phyloP scores from a whole-genome alignment of 2,888 invertebrate genomes.

The Meloe dianella region DNA sequence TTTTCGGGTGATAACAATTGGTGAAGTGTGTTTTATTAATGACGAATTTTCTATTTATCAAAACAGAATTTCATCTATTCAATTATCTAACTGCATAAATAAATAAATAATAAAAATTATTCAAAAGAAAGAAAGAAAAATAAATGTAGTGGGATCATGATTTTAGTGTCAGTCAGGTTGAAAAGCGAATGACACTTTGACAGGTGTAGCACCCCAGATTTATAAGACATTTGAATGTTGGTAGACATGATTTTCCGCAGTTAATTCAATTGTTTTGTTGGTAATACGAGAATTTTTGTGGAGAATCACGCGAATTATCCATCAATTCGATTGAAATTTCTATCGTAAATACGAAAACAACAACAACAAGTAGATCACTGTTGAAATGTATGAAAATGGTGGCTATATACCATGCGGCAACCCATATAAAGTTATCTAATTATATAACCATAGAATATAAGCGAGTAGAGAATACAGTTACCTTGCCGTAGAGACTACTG shows the following conservation, averaged over 20 bases:
- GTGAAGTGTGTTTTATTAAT: too few relatives aligned
- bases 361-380: too few relatives aligned
- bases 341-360: too few relatives aligned
- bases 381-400: not conserved
- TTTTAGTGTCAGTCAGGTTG: not conserved
- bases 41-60: too few relatives aligned
- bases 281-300: not conserved
- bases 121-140: too few relatives aligned
- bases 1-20: too few relatives aligned
- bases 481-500: slow-evolving; percentile 47
- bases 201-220: not conserved
- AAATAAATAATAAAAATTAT: too few relatives aligned
- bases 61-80: too few relatives aligned
- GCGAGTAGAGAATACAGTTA: slow-evolving; percentile 53
- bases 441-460: slow-evolving; percentile 53
- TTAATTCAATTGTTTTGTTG: not conserved
- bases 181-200: not conserved
- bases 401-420: slow-evolving; percentile 39
- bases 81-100: too few relatives aligned
- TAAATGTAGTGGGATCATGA: not conserved
- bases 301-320: too few relatives aligned
- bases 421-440: slow-evolving; percentile 49
- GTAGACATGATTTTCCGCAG: not conserved
- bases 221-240: not conserved
- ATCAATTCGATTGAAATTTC: too few relatives aligned